Evolutionary conservation across 2,113 vertebrate genomes (phyloP), one percentile per base, ranked within the genome.

Genomic region (Agapornis roseicollis): DNA sequence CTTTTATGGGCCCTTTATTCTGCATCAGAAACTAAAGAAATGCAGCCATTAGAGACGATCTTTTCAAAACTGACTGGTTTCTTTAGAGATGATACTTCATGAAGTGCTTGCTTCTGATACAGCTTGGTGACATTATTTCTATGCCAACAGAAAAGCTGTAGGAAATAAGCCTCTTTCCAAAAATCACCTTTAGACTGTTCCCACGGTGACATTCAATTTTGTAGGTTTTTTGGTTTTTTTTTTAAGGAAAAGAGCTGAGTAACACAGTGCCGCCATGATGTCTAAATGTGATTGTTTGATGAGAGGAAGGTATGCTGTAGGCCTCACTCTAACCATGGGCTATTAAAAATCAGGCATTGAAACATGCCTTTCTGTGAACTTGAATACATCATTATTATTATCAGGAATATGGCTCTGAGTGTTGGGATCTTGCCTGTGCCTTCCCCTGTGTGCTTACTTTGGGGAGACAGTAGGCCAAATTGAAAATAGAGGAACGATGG

Each of bases 91-190:
- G 47, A 69, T 74, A 47, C 52, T 90, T 93, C 80, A 79, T 88
- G 82, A 95, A 65, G 49, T 64, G 55, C 63, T 95, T 79, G 52
- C 29, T 88, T 92, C 86, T 95, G 66, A 39, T 90, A 79, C 52
- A 91, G 90, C 95, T 96, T 87, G 84, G 71, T 96, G 91, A 93
- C 88, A 60, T 88, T 89, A 92, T 89, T 93, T 90, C 80, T 91
- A 82, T 84, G 85, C 81, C 78, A 95, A 87, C 82, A 92, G 53
- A 90, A 92, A 81, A 93, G 46, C 85, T 92, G 33, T 85, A 90
- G 93, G 92, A 94, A 92, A 76, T 61, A 46, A 92, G 69, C 73
- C 65, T 90, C 56, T 79, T 94, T 91, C 83, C 81, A 85, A 96
- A 94, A 94, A 87, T 91, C 85, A 86, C 64, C 66, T 96, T 93